Evolutionary conservation across 2,888 invertebrate genomes (phyloP).

Genomic region (Agonopterix heracliana): DNA sequence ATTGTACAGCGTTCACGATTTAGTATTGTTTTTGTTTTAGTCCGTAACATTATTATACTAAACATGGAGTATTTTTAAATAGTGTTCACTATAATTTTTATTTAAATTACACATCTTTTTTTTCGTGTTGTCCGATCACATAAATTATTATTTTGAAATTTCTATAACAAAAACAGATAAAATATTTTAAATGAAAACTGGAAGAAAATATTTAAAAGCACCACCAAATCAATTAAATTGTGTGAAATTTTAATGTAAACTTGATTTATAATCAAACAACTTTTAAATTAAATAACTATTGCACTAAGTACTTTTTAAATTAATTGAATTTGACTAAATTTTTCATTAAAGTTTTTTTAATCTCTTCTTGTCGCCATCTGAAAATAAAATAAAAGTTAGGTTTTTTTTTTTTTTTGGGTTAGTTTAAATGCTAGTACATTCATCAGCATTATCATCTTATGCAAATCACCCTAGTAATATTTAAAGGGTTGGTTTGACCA

Average conservation of each 20-base stretch:
- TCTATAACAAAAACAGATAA: neutral
- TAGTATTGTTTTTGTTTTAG: neutral
- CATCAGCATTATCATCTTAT: too few species aligned
- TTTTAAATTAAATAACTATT: constrained; percentile 36
- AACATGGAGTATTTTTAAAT: neutral
- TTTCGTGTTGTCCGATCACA: neutral
- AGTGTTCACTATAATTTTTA: too few species aligned
- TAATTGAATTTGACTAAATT: constrained; percentile 26
- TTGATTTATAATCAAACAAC: constrained; percentile 28
- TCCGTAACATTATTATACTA: neutral
- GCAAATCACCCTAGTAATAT: too few species aligned
- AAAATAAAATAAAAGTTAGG: constrained; percentile 25
- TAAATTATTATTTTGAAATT: neutral
- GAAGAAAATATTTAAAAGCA: constrained; percentile 15
- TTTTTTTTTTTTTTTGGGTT: too few species aligned
- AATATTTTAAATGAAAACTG: neutral
- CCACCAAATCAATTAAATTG: constrained; percentile 29
- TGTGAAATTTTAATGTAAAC: constrained; percentile 32
- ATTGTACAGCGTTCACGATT: neutral
- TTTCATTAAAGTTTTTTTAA: constrained; percentile 11
- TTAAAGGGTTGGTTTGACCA: too few species aligned
- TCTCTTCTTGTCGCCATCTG: constrained; percentile 39
- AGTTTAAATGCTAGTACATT: constrained; percentile 9
- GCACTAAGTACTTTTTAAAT: constrained; percentile 43
- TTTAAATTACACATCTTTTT: too few species aligned